Percentiles rank a stretch among this genome's conserved stretches.
These are phyloP conservation scores for Rhaphigaster nebulosa DNA, from an alignment of 2,888 invertebrate species.

Conservation along the genomic window DNA sequence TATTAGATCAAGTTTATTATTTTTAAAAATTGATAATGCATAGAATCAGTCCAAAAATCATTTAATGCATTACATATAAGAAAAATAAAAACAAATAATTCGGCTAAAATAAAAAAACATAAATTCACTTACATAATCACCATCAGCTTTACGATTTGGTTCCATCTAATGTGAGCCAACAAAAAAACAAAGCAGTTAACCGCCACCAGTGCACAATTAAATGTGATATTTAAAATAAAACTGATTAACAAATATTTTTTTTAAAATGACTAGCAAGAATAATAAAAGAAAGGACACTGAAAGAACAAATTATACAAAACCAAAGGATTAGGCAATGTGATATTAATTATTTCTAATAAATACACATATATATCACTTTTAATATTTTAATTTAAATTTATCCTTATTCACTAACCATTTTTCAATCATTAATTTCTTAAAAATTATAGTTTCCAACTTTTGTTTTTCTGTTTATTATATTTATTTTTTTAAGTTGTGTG, in stretches of 20 bases:
- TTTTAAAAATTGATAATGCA: neutral
- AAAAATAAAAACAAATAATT: slow-evolving; percentile 43
- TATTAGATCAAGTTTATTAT: neutral
- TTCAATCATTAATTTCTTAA: too few species aligned
- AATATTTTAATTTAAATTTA: too few species aligned
- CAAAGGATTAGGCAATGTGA: too few species aligned
- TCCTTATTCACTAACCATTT: too few species aligned
- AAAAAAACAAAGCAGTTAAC: slow-evolving; percentile 58
- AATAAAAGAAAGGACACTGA: slow-evolving; percentile 11
- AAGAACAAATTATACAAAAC: neutral
- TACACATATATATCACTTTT: too few species aligned
- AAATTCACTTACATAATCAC: slow-evolving; percentile 81
- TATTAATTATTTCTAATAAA: too few species aligned
- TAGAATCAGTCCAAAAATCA: neutral
- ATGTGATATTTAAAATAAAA: neutral
- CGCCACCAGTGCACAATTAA: slow-evolving; percentile 53
- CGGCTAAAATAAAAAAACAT: slow-evolving; percentile 11
- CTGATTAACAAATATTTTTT: neutral
- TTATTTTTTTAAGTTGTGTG: too few species aligned
- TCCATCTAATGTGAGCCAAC: slow-evolving; percentile 77
- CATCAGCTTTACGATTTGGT: slow-evolving; percentile 84
- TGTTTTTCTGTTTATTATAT: too few species aligned
- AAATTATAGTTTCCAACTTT: too few species aligned
- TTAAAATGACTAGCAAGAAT: neutral
- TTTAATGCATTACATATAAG: neutral